Percentiles rank a stretch among this genome's conserved stretches.
phyloP scores from a whole-genome alignment of 2,113 vertebrate species.

The Lanius ludovicianus region DNA sequence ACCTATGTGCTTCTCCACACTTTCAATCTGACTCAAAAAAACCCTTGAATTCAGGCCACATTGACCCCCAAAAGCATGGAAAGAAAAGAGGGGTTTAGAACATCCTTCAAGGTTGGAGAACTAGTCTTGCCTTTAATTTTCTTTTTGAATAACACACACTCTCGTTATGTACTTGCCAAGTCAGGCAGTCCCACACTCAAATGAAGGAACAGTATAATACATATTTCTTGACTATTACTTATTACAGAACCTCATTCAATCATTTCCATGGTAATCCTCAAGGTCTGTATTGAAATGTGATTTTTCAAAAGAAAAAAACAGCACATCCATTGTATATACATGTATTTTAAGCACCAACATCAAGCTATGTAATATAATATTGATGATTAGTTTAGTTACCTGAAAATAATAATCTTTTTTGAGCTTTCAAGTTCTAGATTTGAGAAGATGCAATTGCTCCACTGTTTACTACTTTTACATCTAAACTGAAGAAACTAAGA shows the following conservation, averaged over 20 bases:
- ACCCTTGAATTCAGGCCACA: background rate
- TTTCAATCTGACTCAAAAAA: background rate
- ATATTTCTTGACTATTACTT: background rate
- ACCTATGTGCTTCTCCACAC: background rate
- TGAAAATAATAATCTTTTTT: background rate
- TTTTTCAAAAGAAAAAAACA: background rate
- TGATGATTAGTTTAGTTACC: background rate
- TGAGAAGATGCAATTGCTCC: background rate
- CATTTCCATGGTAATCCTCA: background rate
- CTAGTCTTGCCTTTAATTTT: background rate
- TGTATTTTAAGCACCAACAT: background rate
- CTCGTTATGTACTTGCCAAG: background rate
- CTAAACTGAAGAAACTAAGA: background rate
- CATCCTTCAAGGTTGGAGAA: background rate
- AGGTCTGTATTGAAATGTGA: background rate
- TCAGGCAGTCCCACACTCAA: background rate
- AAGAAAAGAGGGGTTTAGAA: background rate
- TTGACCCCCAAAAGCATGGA: background rate
- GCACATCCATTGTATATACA: background rate
- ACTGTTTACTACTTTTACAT: constrained; percentile 1
- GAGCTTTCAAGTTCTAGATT: constrained; percentile 5
- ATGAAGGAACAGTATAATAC: background rate
- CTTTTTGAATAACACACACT: background rate
- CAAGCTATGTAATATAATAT: background rate
- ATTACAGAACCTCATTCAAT: background rate